Conservation (phyloP, 2,888 invertebrate genomes). For the Arge pagana region DNA sequence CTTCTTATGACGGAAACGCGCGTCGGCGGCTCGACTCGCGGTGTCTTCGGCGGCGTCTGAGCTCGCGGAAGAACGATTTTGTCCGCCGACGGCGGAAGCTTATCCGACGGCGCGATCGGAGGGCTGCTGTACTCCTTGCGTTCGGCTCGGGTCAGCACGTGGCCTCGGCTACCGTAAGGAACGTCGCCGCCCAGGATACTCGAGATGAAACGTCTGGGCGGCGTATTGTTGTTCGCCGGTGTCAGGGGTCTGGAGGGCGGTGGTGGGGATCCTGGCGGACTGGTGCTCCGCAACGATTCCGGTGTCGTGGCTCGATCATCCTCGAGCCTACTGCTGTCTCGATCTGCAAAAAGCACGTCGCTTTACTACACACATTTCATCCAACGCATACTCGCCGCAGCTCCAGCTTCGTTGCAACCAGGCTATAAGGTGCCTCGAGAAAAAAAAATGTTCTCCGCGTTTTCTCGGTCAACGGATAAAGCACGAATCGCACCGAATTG, state of each 20-base stretch:
- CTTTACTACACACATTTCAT: no score
- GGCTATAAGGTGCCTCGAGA: neutral
- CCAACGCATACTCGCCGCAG: no score
- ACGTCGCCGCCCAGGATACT: constrained; percentile 81
- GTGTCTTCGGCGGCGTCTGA: constrained; percentile 67
- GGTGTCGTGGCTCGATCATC: constrained; percentile 54
- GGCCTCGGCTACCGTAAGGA: constrained; percentile 79
- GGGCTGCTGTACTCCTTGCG: constrained; percentile 72
- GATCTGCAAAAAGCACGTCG: constrained; percentile 55
- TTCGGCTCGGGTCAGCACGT: constrained; percentile 81
- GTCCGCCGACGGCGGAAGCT: constrained; percentile 63
- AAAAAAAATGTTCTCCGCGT: constrained; percentile 27
- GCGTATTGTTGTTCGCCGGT: constrained; percentile 45
- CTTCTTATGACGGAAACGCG: constrained; percentile 83
- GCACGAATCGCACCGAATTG: constrained; percentile 1
- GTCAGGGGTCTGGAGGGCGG: constrained; percentile 38
- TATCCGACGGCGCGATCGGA: constrained; percentile 64
- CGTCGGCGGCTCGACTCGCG: constrained; percentile 66
- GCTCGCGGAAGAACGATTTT: constrained; percentile 52
- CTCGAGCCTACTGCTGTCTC: constrained; percentile 56
- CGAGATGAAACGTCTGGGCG: constrained; percentile 73
- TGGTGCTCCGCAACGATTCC: constrained; percentile 50
- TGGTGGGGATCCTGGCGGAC: constrained; percentile 50
- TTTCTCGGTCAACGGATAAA: constrained; percentile 8
- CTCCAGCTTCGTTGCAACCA: constrained; percentile 2